Percentiles rank a stretch among this genome's conserved stretches.
Conservation (phyloP, 2,113 vertebrate species). For the Neofelis nebulosa region DNA sequence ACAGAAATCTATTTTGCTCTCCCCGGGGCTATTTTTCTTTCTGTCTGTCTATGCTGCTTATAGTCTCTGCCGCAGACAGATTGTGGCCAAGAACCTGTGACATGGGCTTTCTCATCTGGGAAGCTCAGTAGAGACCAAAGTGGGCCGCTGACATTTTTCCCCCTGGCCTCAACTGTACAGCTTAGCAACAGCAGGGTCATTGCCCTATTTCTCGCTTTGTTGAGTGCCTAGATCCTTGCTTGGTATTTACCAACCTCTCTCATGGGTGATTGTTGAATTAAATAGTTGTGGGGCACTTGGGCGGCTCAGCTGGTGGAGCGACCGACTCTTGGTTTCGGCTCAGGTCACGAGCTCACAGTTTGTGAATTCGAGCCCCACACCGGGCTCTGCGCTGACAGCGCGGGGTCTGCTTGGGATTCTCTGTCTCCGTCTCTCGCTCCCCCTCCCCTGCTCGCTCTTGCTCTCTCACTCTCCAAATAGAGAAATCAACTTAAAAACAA, state of each 20-base stretch:
- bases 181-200: neutral
- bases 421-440: too few relatives aligned
- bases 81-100: neutral
- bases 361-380: too few relatives aligned
- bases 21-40: neutral
- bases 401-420: too few relatives aligned
- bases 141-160: neutral
- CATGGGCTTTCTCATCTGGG: neutral
- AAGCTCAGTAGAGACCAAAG: neutral
- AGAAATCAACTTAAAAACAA: too few relatives aligned
- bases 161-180: rapidly evolving
- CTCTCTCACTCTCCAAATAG: too few relatives aligned
- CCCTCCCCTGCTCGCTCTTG: too few relatives aligned
- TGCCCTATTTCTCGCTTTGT: neutral
- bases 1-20: neutral
- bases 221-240: neutral
- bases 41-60: neutral
- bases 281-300: neutral
- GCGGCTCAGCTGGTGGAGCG: too few relatives aligned
- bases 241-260: neutral
- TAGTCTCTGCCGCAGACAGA: neutral
- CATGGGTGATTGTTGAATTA: neutral
- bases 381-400: too few relatives aligned
- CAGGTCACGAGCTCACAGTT: too few relatives aligned
- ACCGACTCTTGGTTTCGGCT: too few relatives aligned